These are phyloP conservation scores for Ceriagrion tenellum DNA, from an alignment of 2,888 invertebrate species.

Conservation along the genomic window DNA sequence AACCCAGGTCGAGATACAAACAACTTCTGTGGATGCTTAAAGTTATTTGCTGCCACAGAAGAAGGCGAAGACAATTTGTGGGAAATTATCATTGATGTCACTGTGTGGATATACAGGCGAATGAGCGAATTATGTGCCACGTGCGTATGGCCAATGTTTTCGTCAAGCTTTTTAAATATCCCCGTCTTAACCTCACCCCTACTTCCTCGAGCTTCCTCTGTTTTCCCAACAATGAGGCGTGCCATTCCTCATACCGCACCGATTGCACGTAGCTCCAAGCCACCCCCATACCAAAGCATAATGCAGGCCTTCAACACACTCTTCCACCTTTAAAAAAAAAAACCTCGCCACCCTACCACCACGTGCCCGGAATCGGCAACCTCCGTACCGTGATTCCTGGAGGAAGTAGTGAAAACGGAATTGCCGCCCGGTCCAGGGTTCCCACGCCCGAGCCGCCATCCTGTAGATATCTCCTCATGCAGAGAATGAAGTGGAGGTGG, in stretches of 20 bases:
- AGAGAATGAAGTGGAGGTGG: background rate
- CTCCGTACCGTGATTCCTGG: constrained; percentile 60
- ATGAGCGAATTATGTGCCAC: too few relatives aligned
- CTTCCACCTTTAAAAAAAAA: background rate
- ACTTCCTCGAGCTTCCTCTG: background rate
- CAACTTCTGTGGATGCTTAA: too few relatives aligned
- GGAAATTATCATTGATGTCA: too few relatives aligned
- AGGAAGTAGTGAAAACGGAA: constrained; percentile 49
- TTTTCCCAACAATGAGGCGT: background rate
- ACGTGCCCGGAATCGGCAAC: constrained; percentile 20
- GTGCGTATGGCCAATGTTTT: background rate
- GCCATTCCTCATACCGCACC: background rate
- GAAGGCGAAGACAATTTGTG: too few relatives aligned
- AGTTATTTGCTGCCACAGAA: too few relatives aligned
- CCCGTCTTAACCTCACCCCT: background rate
- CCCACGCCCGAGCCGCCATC: constrained; percentile 23
- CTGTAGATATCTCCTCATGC: constrained; percentile 41
- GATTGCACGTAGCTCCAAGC: background rate
- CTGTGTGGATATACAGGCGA: too few relatives aligned
- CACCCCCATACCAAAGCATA: background rate
- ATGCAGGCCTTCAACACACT: background rate
- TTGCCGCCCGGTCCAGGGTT: constrained; percentile 44
- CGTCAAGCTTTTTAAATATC: background rate
- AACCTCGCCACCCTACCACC: background rate
- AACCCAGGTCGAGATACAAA: too few relatives aligned